Percentiles rank a stretch among this genome's conserved stretches.
Evolutionary conservation across 2,888 invertebrate genomes (phyloP).

Genomic region (Synanthedon tipuliformis): DNA sequence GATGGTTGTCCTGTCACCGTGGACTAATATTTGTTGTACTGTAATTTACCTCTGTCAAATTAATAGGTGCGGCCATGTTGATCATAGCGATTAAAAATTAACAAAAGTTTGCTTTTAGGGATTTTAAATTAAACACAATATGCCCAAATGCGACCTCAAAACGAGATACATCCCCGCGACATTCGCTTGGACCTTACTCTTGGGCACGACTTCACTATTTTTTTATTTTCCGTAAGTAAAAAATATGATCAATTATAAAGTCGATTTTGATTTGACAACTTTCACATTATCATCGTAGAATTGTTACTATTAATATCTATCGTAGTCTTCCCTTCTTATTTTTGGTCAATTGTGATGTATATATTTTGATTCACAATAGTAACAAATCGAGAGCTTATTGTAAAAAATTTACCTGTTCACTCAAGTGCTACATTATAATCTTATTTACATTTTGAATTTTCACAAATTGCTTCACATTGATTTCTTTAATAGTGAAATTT

Average conservation of each 20-base stretch:
- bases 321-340: not conserved
- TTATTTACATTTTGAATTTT: no score
- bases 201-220: slow-evolving; percentile 93
- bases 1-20: no score
- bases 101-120: slow-evolving; percentile 56
- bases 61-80: slow-evolving; percentile 75
- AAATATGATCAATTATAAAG: slow-evolving; percentile 38
- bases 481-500: no score
- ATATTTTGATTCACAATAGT: no score
- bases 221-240: slow-evolving; percentile 97
- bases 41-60: slow-evolving; percentile 37
- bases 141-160: slow-evolving; percentile 97
- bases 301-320: slow-evolving; percentile 56
- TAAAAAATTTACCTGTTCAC: no score
- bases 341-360: no score
- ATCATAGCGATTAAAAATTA: slow-evolving; percentile 65
- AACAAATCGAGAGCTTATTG: no score
- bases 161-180: slow-evolving; percentile 98
- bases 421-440: no score
- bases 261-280: slow-evolving; percentile 61
- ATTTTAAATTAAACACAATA: slow-evolving; percentile 69
- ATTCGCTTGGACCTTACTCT: slow-evolving; percentile 96
- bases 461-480: no score
- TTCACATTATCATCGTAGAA: slow-evolving; percentile 53
- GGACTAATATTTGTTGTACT: no score